A percentile compares a stretch with the other conserved stretches of the same genome.
Conservation (phyloP, 2,797 vertebrate species). For the Anguilla pacifica region DNA sequence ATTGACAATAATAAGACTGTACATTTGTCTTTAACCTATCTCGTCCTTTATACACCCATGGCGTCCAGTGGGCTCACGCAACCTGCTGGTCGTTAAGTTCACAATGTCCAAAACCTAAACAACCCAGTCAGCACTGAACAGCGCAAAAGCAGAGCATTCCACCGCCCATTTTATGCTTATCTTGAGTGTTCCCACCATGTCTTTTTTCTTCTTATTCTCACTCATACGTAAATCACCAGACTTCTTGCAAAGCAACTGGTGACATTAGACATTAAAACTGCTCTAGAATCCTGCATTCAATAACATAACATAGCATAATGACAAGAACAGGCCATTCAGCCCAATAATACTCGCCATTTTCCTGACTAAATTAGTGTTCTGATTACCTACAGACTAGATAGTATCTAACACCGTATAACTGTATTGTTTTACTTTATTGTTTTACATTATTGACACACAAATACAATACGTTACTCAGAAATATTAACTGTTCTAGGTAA, state of each 20-base stretch:
- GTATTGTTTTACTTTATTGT: neutral
- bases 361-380: too few species aligned
- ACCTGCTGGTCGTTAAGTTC: neutral
- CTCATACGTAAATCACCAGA: neutral
- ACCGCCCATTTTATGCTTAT: neutral
- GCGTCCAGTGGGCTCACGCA: neutral
- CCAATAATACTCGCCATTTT: too few species aligned
- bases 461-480: neutral
- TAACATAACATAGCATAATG: neutral
- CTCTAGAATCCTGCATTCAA: neutral
- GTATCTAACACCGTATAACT: neutral
- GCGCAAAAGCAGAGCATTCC: neutral
- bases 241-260: neutral
- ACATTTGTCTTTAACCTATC: slow-evolving; percentile 18
- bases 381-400: neutral
- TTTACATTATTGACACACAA: neutral
- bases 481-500: neutral
- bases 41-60: neutral
- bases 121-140: neutral
- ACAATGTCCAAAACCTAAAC: neutral
- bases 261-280: neutral
- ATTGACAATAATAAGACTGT: slow-evolving; percentile 20
- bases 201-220: neutral
- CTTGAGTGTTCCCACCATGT: neutral
- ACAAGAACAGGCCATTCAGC: too few species aligned